phyloP scores from a whole-genome alignment of 2,113 vertebrate species.

The Callocephalon fimbriatum region DNA sequence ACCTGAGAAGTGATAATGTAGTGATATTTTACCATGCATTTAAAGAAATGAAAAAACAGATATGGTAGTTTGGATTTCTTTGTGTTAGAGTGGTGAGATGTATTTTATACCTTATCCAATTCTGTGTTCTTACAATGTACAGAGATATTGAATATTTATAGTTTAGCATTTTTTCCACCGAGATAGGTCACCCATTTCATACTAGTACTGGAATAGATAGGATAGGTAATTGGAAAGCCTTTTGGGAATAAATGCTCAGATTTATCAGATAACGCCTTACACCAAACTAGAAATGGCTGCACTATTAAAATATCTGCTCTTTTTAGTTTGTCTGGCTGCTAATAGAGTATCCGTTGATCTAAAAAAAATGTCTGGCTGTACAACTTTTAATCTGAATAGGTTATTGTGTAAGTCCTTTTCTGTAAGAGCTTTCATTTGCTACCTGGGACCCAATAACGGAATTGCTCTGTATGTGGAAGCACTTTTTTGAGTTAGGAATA shows the following conservation, averaged over 20 bases:
- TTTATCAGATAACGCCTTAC: not conserved
- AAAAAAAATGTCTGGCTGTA: not conserved
- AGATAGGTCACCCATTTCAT: not conserved
- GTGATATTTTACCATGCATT: not conserved
- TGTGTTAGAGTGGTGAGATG: not conserved
- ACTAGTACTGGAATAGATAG: not conserved
- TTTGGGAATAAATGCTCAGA: not conserved
- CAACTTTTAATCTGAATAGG: not conserved
- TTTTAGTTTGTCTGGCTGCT: not conserved
- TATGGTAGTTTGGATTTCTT: not conserved
- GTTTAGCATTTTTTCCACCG: not conserved
- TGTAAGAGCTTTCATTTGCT: conserved; percentile 28
- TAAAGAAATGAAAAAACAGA: not conserved
- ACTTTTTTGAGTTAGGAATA: not conserved
- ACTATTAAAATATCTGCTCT: not conserved
- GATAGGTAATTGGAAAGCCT: not conserved
- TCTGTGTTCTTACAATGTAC: not conserved
- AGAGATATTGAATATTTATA: not conserved
- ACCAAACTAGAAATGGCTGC: not conserved
- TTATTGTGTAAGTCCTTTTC: not conserved
- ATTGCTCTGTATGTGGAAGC: not conserved
- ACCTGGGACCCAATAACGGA: not conserved
- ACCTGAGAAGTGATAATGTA: not conserved
- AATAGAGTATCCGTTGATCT: not conserved
- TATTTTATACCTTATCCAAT: not conserved